A percentile compares a stretch with the other conserved stretches of the same genome.
Conservation (phyloP, 2,888 invertebrate species). For the Spisula subtruncata region DNA sequence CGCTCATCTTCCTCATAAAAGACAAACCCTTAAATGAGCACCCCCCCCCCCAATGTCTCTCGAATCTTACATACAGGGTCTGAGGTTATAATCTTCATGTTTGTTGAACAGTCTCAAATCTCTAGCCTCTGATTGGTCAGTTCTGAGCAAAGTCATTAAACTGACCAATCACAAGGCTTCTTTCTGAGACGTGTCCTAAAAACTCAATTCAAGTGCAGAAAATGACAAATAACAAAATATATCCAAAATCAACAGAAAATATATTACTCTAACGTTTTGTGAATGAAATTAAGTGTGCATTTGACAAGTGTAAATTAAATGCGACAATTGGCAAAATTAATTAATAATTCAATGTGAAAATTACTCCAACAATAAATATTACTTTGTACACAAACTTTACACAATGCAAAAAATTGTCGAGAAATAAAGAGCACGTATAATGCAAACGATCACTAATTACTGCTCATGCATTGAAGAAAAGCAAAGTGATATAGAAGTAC, state of each 20-base stretch:
- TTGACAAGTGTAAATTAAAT: not conserved
- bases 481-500: not conserved
- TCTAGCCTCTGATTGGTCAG: no score
- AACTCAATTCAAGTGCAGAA: constrained; percentile 3
- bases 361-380: not conserved
- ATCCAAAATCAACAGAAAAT: not conserved
- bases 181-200: no score
- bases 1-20: no score
- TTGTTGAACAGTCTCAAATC: no score
- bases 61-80: no score
- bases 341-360: constrained; percentile 20
- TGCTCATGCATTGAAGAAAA: constrained; percentile 27
- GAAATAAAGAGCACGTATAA: constrained; percentile 2
- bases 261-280: not conserved
- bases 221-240: not conserved
- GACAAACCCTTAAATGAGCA: no score
- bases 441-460: constrained; percentile 20
- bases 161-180: no score
- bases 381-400: constrained; percentile 26
- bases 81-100: no score
- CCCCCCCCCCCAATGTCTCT: no score
- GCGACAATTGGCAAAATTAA: constrained; percentile 5
- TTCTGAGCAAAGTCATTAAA: no score
- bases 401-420: constrained; percentile 6
- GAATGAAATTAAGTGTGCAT: constrained; percentile 10